These are phyloP conservation scores for Cyprinodon tularosa DNA, from an alignment of 2,113 vertebrate genomes.

Conservation along the genomic window DNA sequence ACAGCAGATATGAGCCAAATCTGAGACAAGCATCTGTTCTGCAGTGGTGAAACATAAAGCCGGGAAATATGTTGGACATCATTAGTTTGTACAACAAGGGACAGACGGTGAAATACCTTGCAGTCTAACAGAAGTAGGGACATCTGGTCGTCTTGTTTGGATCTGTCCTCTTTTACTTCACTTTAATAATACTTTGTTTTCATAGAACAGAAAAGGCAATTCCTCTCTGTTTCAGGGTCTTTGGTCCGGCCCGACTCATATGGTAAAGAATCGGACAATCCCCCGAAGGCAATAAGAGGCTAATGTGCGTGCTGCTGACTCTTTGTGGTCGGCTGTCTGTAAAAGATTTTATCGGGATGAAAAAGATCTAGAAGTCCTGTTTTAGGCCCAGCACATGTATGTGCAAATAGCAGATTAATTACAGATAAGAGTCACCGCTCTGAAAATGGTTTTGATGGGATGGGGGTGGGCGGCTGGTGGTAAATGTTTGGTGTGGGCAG, in stretches of 20 bases:
- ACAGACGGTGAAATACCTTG: background rate
- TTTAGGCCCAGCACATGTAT: slow-evolving; percentile 70
- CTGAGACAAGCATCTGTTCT: background rate
- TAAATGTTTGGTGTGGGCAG: slow-evolving; percentile 75
- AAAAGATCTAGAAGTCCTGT: slow-evolving; percentile 68
- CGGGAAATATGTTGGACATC: background rate
- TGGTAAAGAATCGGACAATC: slow-evolving; percentile 66
- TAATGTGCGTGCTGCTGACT: slow-evolving; percentile 75
- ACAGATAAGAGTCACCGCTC: slow-evolving; percentile 64
- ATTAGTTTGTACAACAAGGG: background rate
- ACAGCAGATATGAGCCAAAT: background rate
- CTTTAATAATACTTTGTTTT: slow-evolving; percentile 38
- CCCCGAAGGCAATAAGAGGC: slow-evolving; percentile 62
- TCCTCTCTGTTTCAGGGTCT: slow-evolving; percentile 47
- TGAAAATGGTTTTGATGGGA: slow-evolving; percentile 76
- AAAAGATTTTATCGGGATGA: slow-evolving; percentile 81
- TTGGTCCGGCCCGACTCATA: slow-evolving; percentile 60
- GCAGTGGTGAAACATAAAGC: background rate
- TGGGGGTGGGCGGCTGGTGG: slow-evolving; percentile 52
- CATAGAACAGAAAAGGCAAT: slow-evolving; percentile 33
- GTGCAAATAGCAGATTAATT: slow-evolving; percentile 79
- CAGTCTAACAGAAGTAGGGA: background rate
- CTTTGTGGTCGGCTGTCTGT: slow-evolving; percentile 78
- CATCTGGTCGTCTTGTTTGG: background rate
- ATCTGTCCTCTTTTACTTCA: slow-evolving; percentile 6